Percentiles rank a stretch among this genome's conserved stretches.
Evolutionary conservation across 1,140 invertebrate genomes (phyloP).

Genomic region (Brachionus calyciflorus): DNA sequence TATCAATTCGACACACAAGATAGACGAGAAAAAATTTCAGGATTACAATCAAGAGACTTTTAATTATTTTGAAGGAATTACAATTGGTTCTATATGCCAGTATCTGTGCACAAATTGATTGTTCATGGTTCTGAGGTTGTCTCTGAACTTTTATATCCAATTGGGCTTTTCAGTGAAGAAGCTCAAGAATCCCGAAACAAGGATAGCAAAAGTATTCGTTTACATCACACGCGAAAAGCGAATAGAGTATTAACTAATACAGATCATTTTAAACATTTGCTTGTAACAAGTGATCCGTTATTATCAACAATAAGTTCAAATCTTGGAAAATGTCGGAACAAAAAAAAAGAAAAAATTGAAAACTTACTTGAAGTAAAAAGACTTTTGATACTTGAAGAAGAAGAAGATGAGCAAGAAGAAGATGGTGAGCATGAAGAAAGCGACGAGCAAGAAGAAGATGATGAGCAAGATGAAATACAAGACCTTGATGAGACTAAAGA

Average conservation of each 20-base stretch:
- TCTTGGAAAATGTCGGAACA: neutral
- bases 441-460: too few relatives aligned
- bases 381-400: too few relatives aligned
- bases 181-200: neutral
- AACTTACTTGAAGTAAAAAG: too few relatives aligned
- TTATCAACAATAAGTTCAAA: slow-evolving; percentile 19
- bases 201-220: slow-evolving; percentile 5
- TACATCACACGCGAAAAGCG: neutral
- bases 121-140: slow-evolving; percentile 4
- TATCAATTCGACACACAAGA: too few relatives aligned
- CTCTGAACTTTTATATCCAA: neutral
- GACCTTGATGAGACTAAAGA: neutral
- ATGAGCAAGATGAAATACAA: too few relatives aligned
- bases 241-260: slow-evolving; percentile 15
- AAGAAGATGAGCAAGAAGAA: too few relatives aligned
- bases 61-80: neutral
- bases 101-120: slow-evolving; percentile 10
- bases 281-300: slow-evolving; percentile 1
- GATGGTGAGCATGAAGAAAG: too few relatives aligned
- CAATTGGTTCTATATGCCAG: slow-evolving; percentile 6
- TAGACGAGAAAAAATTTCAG: slow-evolving; percentile 3
- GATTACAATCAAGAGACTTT: slow-evolving; percentile 2
- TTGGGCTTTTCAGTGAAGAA: neutral
- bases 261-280: slow-evolving; percentile 11
- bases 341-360: neutral